Conservation (phyloP, 2,888 invertebrate genomes). For the Nymphalis urticae region DNA sequence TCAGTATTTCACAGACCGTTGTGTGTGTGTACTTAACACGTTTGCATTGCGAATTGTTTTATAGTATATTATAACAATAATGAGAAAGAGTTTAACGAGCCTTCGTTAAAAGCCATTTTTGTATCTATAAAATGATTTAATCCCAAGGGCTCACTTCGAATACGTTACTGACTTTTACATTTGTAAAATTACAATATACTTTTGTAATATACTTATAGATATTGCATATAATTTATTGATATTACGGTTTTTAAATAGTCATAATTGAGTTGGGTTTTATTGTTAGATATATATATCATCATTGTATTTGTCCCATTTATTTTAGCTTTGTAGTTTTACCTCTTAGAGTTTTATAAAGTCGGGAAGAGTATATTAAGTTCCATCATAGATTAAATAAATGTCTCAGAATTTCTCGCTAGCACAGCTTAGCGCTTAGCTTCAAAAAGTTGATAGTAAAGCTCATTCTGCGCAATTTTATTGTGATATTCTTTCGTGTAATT, state of each 20-base stretch:
- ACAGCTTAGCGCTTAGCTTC: too few relatives aligned
- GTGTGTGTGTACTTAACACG: background rate
- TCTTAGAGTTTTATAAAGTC: too few relatives aligned
- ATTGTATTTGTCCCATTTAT: too few relatives aligned
- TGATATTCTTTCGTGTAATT: too few relatives aligned
- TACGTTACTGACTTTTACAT: slow-evolving; percentile 17
- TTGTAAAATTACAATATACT: slow-evolving; percentile 18
- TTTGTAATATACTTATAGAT: background rate
- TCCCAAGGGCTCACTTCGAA: slow-evolving; percentile 23
- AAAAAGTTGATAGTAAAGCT: too few relatives aligned
- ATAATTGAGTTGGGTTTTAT: background rate
- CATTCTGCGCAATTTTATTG: too few relatives aligned
- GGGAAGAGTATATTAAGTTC: too few relatives aligned
- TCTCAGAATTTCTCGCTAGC: too few relatives aligned
- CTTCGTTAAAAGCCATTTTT: slow-evolving; percentile 25
- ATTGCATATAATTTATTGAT: background rate
- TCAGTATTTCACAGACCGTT: background rate
- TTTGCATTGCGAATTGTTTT: slow-evolving; percentile 1
- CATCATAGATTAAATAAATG: too few relatives aligned
- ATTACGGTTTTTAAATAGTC: background rate
- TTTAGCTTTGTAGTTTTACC: too few relatives aligned
- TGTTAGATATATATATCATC: too few relatives aligned
- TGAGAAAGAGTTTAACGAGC: slow-evolving; percentile 31
- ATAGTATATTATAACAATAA: slow-evolving; percentile 21
- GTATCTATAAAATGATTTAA: slow-evolving; percentile 20